A percentile compares a stretch with the other conserved stretches of the same genome.
phyloP scores from a whole-genome alignment of 2,113 vertebrate genomes.

The Helogale parvula region DNA sequence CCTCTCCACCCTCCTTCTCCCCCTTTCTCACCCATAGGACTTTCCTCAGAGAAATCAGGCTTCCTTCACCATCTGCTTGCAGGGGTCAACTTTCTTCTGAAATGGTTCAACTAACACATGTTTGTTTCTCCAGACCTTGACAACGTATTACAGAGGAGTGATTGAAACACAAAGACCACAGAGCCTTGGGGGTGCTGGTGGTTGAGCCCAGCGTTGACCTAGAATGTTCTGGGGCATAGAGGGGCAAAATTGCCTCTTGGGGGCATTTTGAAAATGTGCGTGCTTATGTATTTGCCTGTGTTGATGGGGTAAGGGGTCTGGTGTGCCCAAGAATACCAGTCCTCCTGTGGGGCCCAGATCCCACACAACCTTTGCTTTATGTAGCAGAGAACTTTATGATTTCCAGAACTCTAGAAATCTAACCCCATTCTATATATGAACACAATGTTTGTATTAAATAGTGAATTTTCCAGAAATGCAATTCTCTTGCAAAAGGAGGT shows the following conservation, averaged over 20 bases:
- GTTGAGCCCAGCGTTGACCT: not conserved
- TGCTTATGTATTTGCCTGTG: too few species aligned
- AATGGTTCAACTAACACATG: not conserved
- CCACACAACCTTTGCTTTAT: not conserved
- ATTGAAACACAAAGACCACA: not conserved
- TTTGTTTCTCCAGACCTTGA: too few species aligned
- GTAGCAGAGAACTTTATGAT: not conserved
- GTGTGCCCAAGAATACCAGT: not conserved
- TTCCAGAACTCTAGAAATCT: not conserved
- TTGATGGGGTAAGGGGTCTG: not conserved
- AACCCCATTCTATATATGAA: not conserved
- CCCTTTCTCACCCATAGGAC: not conserved
- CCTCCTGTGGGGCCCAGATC: rapidly evolving
- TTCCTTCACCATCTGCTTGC: not conserved
- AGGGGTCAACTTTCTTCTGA: not conserved
- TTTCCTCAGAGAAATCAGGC: not conserved
- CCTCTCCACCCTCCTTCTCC: not conserved
- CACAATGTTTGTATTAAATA: constrained; percentile 16
- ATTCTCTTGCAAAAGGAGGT: not conserved
- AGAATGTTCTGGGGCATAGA: not conserved
- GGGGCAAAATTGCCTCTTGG: not conserved
- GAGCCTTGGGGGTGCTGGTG: not conserved
- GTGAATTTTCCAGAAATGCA: not conserved
- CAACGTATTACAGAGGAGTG: not conserved
- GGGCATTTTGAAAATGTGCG: not conserved